phyloP scores from a whole-genome alignment of 2,113 vertebrate genomes.

The Galeopterus variegatus region DNA sequence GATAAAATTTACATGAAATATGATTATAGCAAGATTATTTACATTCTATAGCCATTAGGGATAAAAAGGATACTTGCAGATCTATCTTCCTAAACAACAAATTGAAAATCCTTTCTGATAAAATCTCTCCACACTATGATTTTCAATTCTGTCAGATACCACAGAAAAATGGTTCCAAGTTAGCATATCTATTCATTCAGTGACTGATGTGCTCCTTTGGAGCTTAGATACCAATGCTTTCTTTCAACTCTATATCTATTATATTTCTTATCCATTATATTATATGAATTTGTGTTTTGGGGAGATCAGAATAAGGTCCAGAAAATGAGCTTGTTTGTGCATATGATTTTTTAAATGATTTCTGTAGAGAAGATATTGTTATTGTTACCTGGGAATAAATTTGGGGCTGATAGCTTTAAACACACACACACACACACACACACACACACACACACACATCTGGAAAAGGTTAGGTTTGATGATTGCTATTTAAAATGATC shows the following conservation, averaged over 20 bases:
- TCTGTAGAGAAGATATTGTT: not conserved
- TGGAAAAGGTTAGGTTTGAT: not conserved
- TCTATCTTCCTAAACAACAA: conserved; percentile 87
- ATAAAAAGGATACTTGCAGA: conserved; percentile 87
- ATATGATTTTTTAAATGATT: conserved; percentile 62
- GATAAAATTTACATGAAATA: conserved; percentile 85
- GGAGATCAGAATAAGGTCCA: conserved; percentile 67
- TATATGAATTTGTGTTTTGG: conserved; percentile 61
- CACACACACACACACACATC: not conserved
- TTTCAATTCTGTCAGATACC: conserved; percentile 86
- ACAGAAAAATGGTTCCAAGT: conserved; percentile 85
- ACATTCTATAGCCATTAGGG: conserved; percentile 88
- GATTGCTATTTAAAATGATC: not conserved
- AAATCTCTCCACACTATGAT: conserved; percentile 84
- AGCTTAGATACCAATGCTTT: conserved; percentile 85
- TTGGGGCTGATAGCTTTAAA: not conserved
- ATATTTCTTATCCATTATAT: conserved; percentile 80
- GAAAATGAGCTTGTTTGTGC: not conserved
- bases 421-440: not conserved
- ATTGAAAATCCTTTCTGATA: conserved; percentile 89
- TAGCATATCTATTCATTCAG: conserved; percentile 79
- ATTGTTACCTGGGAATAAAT: conserved; percentile 37
- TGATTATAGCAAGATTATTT: conserved; percentile 85
- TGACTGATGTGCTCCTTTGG: conserved; percentile 84
- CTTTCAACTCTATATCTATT: conserved; percentile 82